Percentiles rank a stretch among this genome's conserved stretches.
phyloP scores from a whole-genome alignment of 2,797 vertebrate genomes.

The Monodelphis domestica region DNA sequence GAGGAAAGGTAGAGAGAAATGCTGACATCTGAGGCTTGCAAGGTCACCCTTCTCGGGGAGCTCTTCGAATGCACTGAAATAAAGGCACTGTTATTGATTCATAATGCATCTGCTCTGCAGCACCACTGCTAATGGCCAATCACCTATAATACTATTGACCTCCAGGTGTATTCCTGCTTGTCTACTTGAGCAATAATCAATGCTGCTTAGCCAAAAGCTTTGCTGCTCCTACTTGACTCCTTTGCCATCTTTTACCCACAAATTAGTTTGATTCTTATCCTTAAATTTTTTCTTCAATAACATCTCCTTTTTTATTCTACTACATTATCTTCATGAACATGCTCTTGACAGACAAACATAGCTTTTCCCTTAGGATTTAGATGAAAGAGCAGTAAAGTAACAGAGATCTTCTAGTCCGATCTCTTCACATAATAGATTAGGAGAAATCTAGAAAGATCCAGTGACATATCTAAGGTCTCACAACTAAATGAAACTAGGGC shows the following conservation, averaged over 20 bases:
- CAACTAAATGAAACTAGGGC: background rate
- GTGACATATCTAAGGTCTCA: background rate
- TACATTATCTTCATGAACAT: background rate
- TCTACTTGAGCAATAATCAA: background rate
- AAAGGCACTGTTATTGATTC: background rate
- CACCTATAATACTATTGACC: background rate
- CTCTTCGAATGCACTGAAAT: background rate
- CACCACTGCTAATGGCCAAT: background rate
- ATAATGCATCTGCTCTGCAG: background rate
- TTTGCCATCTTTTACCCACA: background rate
- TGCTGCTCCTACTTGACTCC: background rate
- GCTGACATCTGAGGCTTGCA: background rate
- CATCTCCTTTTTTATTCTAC: background rate
- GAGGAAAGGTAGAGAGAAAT: background rate
- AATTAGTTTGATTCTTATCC: background rate
- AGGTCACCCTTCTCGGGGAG: background rate
- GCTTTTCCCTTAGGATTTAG: background rate
- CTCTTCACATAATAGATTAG: background rate
- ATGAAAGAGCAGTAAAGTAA: background rate
- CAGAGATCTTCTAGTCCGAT: background rate
- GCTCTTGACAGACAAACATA: background rate
- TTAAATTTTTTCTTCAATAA: background rate
- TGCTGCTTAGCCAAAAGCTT: background rate
- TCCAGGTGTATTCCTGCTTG: background rate
- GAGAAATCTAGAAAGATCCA: background rate